Evolutionary conservation across 2,113 vertebrate genomes (phyloP).

Genomic region (Motacilla tschutschensis): DNA sequence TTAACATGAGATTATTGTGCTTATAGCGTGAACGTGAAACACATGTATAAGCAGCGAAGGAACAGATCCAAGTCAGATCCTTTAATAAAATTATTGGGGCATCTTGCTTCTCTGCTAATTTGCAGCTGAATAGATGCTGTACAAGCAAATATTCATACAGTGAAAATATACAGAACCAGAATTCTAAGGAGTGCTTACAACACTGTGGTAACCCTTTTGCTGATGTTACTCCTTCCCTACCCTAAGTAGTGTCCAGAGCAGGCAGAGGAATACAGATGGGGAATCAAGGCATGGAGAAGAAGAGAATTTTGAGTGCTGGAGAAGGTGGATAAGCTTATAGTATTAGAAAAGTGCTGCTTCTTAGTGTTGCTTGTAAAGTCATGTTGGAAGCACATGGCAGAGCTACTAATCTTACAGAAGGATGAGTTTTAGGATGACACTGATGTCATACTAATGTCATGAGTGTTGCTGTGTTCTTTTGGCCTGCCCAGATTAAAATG

Average conservation of each 20-base stretch:
- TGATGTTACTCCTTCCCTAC: background rate
- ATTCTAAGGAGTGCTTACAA: background rate
- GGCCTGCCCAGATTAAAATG: background rate
- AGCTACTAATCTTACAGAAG: background rate
- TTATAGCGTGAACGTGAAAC: background rate
- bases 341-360: background rate
- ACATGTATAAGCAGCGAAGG: background rate
- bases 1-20: background rate
- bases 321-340: background rate
- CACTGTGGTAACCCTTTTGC: background rate
- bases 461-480: background rate
- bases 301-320: background rate
- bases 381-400: background rate
- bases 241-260: background rate
- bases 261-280: background rate
- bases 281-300: background rate
- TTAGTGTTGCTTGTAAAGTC: background rate
- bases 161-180: background rate
- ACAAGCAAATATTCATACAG: background rate
- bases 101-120: background rate
- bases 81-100: background rate
- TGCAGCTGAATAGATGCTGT: background rate
- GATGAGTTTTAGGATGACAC: background rate
- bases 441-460: background rate
- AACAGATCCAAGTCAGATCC: background rate